These are phyloP conservation scores for Macroteleia sp. DNA, from an alignment of 2,888 invertebrate genomes.

Conservation along the genomic window DNA sequence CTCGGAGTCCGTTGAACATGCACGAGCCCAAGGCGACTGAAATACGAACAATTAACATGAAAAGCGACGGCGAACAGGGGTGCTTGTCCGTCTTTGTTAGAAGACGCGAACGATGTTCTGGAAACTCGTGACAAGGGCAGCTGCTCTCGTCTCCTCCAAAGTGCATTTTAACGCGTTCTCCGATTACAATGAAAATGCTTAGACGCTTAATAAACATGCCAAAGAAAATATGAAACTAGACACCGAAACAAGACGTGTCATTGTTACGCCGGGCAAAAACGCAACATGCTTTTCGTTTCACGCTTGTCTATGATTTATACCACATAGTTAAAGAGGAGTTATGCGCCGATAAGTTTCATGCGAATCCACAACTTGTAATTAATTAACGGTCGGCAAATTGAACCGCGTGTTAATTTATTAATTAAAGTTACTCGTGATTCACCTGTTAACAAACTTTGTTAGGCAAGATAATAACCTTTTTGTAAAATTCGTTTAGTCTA, in stretches of 20 bases:
- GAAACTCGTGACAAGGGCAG: constrained; percentile 72
- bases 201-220: constrained; percentile 24
- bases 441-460: no score
- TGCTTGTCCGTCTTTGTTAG: constrained; percentile 68
- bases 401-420: no score
- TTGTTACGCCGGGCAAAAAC: constrained; percentile 9
- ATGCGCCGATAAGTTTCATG: no score
- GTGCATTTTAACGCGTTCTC: constrained; percentile 66
- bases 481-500: no score
- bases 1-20: constrained; percentile 15
- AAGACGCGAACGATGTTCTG: constrained; percentile 66
- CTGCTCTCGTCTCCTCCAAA: constrained; percentile 68
- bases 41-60: constrained; percentile 56
- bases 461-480: no score
- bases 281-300: background rate
- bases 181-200: constrained; percentile 63
- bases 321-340: no score
- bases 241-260: constrained; percentile 19
- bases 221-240: constrained; percentile 19
- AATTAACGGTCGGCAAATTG: no score
- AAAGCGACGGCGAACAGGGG: constrained; percentile 40
- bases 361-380: no score
- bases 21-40: constrained; percentile 30
- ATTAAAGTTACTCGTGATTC: no score
- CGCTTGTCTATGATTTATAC: background rate